A percentile compares a stretch with the other conserved stretches of the same genome.
phyloP scores from a whole-genome alignment of 2,113 vertebrate species.

The Eurypyga helias region DNA sequence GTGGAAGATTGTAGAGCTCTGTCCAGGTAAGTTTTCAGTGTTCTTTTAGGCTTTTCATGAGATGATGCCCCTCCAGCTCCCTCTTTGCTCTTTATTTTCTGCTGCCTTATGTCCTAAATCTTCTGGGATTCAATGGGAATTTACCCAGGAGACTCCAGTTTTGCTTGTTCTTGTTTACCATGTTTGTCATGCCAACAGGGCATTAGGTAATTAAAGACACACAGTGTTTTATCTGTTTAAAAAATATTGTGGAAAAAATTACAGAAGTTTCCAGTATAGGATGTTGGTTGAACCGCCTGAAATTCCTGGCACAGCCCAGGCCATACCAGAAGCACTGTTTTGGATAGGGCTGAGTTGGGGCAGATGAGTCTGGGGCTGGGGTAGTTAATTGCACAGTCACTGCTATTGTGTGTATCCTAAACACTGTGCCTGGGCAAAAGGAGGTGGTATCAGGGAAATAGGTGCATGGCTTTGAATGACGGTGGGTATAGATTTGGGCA shows the following conservation, averaged over 20 bases:
- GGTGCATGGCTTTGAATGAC: not conserved
- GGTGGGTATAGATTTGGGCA: not conserved
- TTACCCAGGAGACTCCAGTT: not conserved
- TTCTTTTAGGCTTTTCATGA: not conserved
- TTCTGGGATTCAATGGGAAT: not conserved
- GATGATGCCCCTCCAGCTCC: not conserved
- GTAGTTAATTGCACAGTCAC: not conserved
- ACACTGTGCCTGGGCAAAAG: not conserved
- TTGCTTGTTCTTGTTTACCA: not conserved
- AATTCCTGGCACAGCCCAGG: not conserved
- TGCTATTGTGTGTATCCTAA: not conserved
- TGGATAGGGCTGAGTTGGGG: not conserved
- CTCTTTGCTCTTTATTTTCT: not conserved
- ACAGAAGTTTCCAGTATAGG: conserved; percentile 17
- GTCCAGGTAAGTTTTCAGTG: conserved; percentile 14
- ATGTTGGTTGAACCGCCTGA: not conserved
- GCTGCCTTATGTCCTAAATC: not conserved
- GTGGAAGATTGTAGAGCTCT: not conserved
- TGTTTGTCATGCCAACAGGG: not conserved
- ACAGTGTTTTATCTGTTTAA: not conserved
- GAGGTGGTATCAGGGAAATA: not conserved
- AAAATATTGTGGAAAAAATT: conserved; percentile 7
- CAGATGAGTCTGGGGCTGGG: not conserved
- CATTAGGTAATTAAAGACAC: not conserved
- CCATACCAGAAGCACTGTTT: not conserved